Conservation (phyloP, 2,797 vertebrate species). For the Emys orbicularis region DNA sequence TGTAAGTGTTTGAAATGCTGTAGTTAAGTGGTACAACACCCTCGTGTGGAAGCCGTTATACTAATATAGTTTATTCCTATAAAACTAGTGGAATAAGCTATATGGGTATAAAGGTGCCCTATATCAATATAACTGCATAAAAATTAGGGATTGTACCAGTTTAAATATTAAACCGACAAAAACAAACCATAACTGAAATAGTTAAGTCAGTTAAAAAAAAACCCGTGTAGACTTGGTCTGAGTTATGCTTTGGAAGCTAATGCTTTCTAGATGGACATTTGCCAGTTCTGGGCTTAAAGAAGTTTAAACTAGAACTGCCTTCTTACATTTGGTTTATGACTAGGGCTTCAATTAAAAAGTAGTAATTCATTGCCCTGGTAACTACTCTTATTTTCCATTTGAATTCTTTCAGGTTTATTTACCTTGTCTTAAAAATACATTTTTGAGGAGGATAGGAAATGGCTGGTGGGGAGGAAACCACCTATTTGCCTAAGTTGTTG, state of each 20-base stretch:
- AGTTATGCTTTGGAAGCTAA: not conserved
- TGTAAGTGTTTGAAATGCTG: constrained; percentile 2
- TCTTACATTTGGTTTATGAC: not conserved
- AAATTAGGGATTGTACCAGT: not conserved
- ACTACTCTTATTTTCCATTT: not conserved
- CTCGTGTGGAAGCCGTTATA: not conserved
- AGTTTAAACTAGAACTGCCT: not conserved
- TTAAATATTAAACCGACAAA: not conserved
- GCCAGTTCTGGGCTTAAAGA: not conserved
- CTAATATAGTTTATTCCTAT: not conserved
- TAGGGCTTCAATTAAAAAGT: not conserved
- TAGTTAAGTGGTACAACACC: not conserved
- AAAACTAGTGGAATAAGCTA: not conserved
- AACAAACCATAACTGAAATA: not conserved
- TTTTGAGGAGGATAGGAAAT: constrained; percentile 6
- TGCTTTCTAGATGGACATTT: not conserved
- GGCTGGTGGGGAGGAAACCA: constrained; percentile 6
- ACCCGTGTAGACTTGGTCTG: not conserved
- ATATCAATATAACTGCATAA: not conserved
- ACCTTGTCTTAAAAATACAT: constrained; percentile 27
- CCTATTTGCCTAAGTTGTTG: constrained; percentile 16
- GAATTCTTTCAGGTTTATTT: not conserved
- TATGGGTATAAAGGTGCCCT: not conserved
- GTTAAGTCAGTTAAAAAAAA: not conserved
- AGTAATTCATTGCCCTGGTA: not conserved